Base-by-base conservation (phyloP, 2,888 invertebrate genomes). In the Pandemis heparana region DNA sequence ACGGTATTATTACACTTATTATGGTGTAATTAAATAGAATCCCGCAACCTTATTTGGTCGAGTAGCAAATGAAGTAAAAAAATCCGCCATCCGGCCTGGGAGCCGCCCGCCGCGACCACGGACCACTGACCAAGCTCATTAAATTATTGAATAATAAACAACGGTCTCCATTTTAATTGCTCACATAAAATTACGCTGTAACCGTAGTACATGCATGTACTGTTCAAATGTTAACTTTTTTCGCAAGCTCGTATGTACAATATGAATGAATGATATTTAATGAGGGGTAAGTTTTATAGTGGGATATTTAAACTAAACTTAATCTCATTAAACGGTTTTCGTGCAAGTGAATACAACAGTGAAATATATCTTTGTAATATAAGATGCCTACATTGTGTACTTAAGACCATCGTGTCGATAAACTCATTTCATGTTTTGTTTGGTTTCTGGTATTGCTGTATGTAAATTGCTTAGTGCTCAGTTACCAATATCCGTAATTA, bases 401-500 rank as follows among this genome's bases (percentile, higher is more conserved):
- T 14, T 62, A 43, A 67, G 61, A n/a, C n/a, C 7, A 68, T 23
- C 38, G 46, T 64, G 64, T 65, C 69, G 60, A 70, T 60, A 65
- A 75, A 74, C 74, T 60, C 68, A 74, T 74, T 73, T 16, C 78
- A 82, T 85, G 63, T 83, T 85, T 81, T 79, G 77, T 79, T 79
- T 75, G 79, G 83, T 83, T 86, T 85, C 82, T 87, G 83, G 86
- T 83, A 86, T 85, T 84, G 80, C 80, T 78, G 79, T 80, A 84
- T 78, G 79, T 80, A 84, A 87, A 87, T 85, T 82, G 81, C 82
- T 82, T 78, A 77, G 78, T 83, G 82, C 86, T 84, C 83, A 83
- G 87, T 87, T 90, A 90, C 89, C 90, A 87, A 90, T 91, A 89
- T 89, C 86, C 80, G 88, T 92, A 92, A 92, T 93, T 91, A 94